Percentiles rank a stretch among this genome's conserved stretches.
These are phyloP conservation scores for Tridacna gigas DNA, from an alignment of 2,888 invertebrate genomes.

Conservation along the genomic window DNA sequence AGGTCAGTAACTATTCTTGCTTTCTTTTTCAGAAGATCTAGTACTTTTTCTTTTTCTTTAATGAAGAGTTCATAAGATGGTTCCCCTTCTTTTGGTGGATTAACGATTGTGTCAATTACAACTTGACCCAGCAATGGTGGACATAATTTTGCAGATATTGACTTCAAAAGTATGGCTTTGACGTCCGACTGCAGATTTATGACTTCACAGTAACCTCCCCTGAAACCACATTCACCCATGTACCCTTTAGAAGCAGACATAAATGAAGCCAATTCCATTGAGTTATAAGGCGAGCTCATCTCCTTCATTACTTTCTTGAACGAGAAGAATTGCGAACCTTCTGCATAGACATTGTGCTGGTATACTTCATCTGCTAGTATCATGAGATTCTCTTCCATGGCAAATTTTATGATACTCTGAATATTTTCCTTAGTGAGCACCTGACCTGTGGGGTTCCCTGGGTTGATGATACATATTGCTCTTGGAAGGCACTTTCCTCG, in stretches of 20 bases:
- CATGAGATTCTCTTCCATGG: constrained; percentile 93
- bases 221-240: constrained; percentile 93
- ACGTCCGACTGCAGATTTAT: constrained; percentile 93
- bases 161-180: constrained; percentile 85
- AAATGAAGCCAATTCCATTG: constrained; percentile 96
- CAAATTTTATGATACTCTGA: constrained; percentile 95
- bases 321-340: constrained; percentile 93
- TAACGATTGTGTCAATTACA: constrained; percentile 94
- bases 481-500: constrained; percentile 89
- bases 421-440: constrained; percentile 96
- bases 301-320: constrained; percentile 97
- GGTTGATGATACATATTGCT: constrained; percentile 97
- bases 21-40: constrained; percentile 91
- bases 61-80: constrained; percentile 88
- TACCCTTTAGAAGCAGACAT: constrained; percentile 97
- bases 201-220: constrained; percentile 97
- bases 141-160: constrained; percentile 96
- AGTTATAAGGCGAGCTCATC: constrained; percentile 94
- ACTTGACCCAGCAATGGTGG: constrained; percentile 95
- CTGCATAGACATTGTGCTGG: constrained; percentile 98
- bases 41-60: constrained; percentile 90
- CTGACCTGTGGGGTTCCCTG: constrained; percentile 97
- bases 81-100: constrained; percentile 93
- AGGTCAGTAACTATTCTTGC: constrained; percentile 94
- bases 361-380: constrained; percentile 90